phyloP scores from a whole-genome alignment of 2,113 vertebrate genomes.

The Apodemus speciosus region DNA sequence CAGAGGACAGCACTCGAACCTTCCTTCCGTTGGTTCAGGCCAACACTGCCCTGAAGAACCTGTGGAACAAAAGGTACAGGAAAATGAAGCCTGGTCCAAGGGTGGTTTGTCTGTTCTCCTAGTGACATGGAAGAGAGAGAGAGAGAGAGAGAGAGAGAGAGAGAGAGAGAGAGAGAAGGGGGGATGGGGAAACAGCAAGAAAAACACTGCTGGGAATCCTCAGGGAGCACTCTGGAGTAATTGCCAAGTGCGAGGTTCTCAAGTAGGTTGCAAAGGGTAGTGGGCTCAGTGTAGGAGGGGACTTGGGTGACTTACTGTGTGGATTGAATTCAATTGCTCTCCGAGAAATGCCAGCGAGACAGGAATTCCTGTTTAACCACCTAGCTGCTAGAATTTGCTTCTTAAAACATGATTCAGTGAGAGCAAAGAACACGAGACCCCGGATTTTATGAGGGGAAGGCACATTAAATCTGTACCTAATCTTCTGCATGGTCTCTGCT shows the following conservation, averaged over 20 bases:
- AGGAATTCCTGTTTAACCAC: background rate
- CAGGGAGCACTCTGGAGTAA: background rate
- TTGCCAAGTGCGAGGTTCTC: background rate
- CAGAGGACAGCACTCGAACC: background rate
- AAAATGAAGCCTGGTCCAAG: background rate
- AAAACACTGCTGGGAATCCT: background rate
- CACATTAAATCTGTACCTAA: background rate
- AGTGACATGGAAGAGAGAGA: background rate
- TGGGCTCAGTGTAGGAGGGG: background rate
- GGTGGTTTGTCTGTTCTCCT: background rate
- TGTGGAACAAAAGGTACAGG: no score
- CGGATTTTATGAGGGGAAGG: background rate
- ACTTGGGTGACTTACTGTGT: background rate
- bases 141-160: background rate
- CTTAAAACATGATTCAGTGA: conserved; percentile 7
- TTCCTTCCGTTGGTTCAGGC: background rate
- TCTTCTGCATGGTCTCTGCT: background rate
- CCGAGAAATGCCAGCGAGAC: conserved; percentile 25
- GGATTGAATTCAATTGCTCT: background rate
- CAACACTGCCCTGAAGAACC: background rate
- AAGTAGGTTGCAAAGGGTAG: background rate
- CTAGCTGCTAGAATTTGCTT: conserved; percentile 18
- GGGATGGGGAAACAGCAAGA: background rate
- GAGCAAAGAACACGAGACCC: background rate
- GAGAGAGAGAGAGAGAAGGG: background rate